Evolutionary conservation across 2,113 vertebrate species (phyloP).

Genomic region (Acrocephalus kingi): DNA sequence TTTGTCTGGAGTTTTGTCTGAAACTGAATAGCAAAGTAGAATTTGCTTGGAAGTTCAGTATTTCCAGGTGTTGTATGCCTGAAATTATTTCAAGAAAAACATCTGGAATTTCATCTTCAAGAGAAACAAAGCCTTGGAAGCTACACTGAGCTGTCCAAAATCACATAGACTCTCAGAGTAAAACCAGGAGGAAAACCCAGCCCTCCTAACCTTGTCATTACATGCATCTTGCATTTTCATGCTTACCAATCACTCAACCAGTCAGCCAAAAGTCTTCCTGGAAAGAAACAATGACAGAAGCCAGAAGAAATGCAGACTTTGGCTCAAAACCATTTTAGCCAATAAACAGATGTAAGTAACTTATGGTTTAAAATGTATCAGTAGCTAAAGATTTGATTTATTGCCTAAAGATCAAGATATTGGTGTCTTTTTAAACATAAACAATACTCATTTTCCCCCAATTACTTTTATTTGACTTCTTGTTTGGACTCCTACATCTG

Average conservation of each 20-base stretch:
- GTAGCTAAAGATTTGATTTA: not conserved
- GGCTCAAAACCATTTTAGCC: not conserved
- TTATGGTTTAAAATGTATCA: not conserved
- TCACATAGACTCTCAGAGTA: not conserved
- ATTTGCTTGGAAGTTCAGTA: not conserved
- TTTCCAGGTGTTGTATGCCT: not conserved
- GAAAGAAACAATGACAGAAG: not conserved
- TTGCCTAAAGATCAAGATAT: not conserved
- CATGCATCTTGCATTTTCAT: not conserved
- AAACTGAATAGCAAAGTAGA: not conserved
- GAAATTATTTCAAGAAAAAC: conserved; percentile 9
- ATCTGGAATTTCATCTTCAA: conserved; percentile 19
- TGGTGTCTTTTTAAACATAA: not conserved
- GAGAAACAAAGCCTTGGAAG: not conserved
- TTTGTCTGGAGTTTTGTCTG: not conserved
- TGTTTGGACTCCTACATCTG: not conserved
- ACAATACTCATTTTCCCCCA: not conserved
- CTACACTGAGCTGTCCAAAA: not conserved
- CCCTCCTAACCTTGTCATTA: not conserved
- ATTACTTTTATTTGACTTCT: not conserved
- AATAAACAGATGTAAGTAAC: not conserved
- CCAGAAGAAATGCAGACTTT: not conserved
- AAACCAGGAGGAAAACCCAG: not conserved
- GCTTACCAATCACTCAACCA: not conserved
- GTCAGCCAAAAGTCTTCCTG: not conserved